phyloP scores from a whole-genome alignment of 2,888 invertebrate genomes.

The Agrilus cyanescens region DNA sequence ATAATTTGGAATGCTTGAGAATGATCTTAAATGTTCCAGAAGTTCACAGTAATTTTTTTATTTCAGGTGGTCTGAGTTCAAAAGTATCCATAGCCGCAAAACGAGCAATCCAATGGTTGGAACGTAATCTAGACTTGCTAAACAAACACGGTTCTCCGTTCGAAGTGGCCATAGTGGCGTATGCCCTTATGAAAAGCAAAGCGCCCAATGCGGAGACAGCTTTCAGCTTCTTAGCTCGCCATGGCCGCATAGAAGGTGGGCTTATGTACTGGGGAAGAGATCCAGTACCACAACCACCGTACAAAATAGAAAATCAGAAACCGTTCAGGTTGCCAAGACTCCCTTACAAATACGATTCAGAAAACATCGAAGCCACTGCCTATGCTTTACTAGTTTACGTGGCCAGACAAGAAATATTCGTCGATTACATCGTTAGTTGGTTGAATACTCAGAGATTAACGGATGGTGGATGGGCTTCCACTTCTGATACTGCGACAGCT shows the following conservation, averaged over 20 bases:
- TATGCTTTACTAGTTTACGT: slow-evolving; percentile 85
- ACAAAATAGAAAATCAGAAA: slow-evolving; percentile 82
- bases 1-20: too few relatives aligned
- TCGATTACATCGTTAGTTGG: slow-evolving; percentile 84
- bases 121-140: slow-evolving; percentile 66
- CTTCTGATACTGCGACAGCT: slow-evolving; percentile 73
- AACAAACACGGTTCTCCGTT: slow-evolving; percentile 59
- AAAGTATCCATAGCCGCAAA: slow-evolving; percentile 65
- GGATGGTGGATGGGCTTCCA: slow-evolving; percentile 51
- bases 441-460: slow-evolving; percentile 75
- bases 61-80: slow-evolving; percentile 51
- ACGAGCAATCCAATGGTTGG: slow-evolving; percentile 67
- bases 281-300: slow-evolving; percentile 66
- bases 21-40: too few relatives aligned
- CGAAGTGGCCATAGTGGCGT: slow-evolving; percentile 79
- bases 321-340: slow-evolving; percentile 79
- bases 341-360: slow-evolving; percentile 79
- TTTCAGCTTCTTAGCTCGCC: slow-evolving; percentile 55
- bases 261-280: slow-evolving; percentile 79
- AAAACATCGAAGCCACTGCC: slow-evolving; percentile 87
- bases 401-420: slow-evolving; percentile 66
- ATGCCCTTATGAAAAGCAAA: slow-evolving; percentile 72
- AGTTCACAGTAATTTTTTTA: too few relatives aligned
- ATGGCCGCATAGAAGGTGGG: slow-evolving; percentile 62
- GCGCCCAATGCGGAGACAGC: slow-evolving; percentile 80